These are phyloP conservation scores for Sebastes umbrosus DNA, from an alignment of 2,797 vertebrate species.

Conservation along the genomic window DNA sequence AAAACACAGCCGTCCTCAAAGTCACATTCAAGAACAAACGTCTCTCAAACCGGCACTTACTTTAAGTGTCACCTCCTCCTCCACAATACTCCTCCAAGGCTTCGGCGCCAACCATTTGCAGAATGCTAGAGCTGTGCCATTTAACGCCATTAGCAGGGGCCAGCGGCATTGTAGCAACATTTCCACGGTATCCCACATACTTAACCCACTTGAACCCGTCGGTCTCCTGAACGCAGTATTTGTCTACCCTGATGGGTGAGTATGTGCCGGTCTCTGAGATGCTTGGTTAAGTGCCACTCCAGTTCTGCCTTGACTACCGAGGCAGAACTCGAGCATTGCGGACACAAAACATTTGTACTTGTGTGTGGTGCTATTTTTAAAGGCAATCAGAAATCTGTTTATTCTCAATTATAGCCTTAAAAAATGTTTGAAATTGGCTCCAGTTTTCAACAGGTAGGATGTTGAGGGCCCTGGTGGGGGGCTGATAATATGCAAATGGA, in stretches of 20 bases:
- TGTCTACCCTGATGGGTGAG: conserved; percentile 5
- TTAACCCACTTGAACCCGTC: conserved; percentile 50
- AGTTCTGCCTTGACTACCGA: conserved; percentile 13
- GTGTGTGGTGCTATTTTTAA: background rate
- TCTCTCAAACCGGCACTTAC: conserved; percentile 50
- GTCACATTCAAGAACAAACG: conserved; percentile 58
- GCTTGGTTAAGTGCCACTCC: conserved; percentile 38
- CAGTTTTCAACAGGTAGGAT: background rate
- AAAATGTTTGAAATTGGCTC: background rate
- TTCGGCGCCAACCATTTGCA: conserved; percentile 16
- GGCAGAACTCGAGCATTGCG: background rate
- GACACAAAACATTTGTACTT: background rate
- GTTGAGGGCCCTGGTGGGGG: background rate
- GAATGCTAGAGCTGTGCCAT: conserved; percentile 30
- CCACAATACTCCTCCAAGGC: conserved; percentile 19
- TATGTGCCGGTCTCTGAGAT: conserved; percentile 3
- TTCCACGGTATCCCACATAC: conserved; percentile 45
- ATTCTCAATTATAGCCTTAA: background rate
- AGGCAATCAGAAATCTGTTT: background rate
- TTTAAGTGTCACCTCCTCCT: conserved; percentile 26
- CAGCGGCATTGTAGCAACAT: conserved; percentile 23
- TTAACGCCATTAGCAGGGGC: conserved; percentile 41
- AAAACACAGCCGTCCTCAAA: conserved; percentile 51
- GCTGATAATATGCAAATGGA: background rate
- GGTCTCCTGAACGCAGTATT: conserved; percentile 11